phyloP scores from a whole-genome alignment of 2,888 invertebrate species.

The Caenorhabditis japonica region DNA sequence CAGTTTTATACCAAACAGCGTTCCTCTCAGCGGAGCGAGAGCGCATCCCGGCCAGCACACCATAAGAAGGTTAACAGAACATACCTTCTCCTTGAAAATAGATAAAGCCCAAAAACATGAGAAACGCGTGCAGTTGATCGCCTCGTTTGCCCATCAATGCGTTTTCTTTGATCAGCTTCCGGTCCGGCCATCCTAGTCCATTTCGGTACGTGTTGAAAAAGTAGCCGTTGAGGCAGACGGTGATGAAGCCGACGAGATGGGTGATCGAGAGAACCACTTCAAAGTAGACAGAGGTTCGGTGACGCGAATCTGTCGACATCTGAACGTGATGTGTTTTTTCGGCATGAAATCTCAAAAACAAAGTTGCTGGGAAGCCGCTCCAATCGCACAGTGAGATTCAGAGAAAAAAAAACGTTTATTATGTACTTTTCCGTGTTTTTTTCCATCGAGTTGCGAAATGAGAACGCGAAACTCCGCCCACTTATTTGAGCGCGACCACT shows the following conservation, averaged over 20 bases:
- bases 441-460: too few relatives aligned
- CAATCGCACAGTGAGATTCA: too few relatives aligned
- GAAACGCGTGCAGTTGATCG: constrained; percentile 56
- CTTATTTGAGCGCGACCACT: too few relatives aligned
- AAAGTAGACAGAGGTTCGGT: constrained; percentile 16
- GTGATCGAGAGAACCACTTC: constrained; percentile 45
- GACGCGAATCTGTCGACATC: constrained; percentile 27
- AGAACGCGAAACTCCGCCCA: too few relatives aligned
- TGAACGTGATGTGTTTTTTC: background rate
- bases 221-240: constrained; percentile 60
- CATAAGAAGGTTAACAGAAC: background rate
- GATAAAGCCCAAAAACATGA: constrained; percentile 66
- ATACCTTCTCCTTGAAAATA: constrained; percentile 73
- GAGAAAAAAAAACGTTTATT: background rate
- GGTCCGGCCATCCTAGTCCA: constrained; percentile 54
- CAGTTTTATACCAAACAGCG: too few relatives aligned
- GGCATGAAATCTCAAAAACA: background rate
- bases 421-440: too few relatives aligned
- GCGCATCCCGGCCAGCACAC: too few relatives aligned
- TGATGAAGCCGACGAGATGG: constrained; percentile 61
- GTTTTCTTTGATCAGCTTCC: background rate
- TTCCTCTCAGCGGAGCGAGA: too few relatives aligned
- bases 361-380: background rate
- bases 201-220: constrained; percentile 54
- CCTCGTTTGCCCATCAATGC: constrained; percentile 9